A percentile compares a stretch with the other conserved stretches of the same genome.
These are phyloP conservation scores for Malurus elegans DNA, from an alignment of 2,113 vertebrate species.

Conservation along the genomic window DNA sequence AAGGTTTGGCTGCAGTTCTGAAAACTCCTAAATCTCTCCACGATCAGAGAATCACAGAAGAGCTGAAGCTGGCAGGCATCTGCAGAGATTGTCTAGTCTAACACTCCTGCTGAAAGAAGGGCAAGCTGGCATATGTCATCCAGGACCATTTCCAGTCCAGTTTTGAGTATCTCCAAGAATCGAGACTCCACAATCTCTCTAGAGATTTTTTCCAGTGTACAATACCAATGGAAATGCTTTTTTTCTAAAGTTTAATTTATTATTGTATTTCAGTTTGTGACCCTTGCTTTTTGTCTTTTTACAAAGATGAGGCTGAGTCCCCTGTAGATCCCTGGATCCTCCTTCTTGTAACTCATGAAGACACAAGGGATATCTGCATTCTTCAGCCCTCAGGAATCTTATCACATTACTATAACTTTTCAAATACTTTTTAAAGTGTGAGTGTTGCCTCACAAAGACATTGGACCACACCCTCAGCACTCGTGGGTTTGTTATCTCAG, in stretches of 20 bases:
- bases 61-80: not conserved
- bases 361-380: not conserved
- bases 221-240: not conserved
- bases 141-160: not conserved
- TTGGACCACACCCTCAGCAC: not conserved
- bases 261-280: not conserved
- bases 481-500: not conserved
- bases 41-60: not conserved
- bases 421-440: not conserved
- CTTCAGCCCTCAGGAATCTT: not conserved
- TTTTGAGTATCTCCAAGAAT: not conserved
- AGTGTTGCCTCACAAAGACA: not conserved
- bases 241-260: not conserved
- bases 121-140: not conserved
- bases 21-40: not conserved
- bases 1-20: not conserved
- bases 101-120: not conserved
- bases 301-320: not conserved
- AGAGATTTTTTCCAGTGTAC: not conserved
- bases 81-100: not conserved
- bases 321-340: not conserved
- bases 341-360: not conserved
- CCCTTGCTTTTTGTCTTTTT: not conserved
- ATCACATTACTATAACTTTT: not conserved
- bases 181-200: not conserved